These are phyloP conservation scores for Centropus unirufus DNA, from an alignment of 2,113 vertebrate genomes.

Conservation along the genomic window DNA sequence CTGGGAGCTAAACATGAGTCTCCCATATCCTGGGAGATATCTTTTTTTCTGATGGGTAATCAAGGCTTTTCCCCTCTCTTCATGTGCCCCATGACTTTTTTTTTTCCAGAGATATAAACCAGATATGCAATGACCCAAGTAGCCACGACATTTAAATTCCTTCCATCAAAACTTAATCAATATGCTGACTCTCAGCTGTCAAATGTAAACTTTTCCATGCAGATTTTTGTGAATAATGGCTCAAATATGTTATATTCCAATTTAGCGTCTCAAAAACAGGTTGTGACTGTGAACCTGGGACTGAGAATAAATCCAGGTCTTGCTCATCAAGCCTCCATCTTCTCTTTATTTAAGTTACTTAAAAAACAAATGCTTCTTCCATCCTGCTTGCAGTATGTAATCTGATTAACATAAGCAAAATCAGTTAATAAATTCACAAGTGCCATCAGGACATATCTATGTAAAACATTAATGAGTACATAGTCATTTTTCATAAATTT, in stretches of 20 bases:
- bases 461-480: neutral
- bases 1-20: neutral
- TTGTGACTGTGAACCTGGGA: neutral
- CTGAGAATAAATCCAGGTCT: neutral
- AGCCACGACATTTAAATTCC: neutral
- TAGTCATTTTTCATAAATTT: neutral
- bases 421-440: conserved; percentile 4
- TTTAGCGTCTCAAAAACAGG: neutral
- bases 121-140: neutral
- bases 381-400: neutral
- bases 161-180: neutral
- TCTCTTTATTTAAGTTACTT: conserved; percentile 29
- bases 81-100: neutral
- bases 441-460: neutral
- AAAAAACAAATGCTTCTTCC: neutral
- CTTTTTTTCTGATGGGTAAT: neutral
- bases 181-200: neutral
- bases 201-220: neutral
- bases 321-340: neutral
- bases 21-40: neutral
- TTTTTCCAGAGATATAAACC: neutral
- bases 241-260: neutral
- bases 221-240: neutral
- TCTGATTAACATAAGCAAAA: conserved; percentile 1
- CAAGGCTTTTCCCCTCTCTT: neutral